These are phyloP conservation scores for Bambusicola thoracicus DNA, from an alignment of 2,113 vertebrate genomes.

Conservation along the genomic window DNA sequence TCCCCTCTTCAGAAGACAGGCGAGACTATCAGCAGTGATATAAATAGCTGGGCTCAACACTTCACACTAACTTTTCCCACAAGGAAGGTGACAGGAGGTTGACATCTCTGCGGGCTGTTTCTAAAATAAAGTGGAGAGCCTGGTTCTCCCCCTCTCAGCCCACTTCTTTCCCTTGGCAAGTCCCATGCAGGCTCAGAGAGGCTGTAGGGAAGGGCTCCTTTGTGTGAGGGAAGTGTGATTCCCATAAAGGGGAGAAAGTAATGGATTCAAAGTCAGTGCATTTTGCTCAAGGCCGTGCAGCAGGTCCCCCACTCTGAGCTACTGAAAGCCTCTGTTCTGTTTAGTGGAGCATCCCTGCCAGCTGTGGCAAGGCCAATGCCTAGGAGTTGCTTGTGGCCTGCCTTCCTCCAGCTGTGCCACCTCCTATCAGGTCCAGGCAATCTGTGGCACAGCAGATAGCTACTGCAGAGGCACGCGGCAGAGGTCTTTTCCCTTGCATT, in stretches of 20 bases:
- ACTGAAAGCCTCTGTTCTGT: not conserved
- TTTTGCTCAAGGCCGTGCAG: not conserved
- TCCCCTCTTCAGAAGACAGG: not conserved
- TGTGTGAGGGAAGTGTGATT: not conserved
- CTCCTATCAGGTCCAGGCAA: not conserved
- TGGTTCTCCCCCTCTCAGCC: slow-evolving; percentile 5
- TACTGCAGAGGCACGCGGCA: not conserved
- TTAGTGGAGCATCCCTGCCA: not conserved
- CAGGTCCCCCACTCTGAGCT: not conserved
- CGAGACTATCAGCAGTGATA: slow-evolving; percentile 38
- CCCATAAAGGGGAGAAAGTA: not conserved
- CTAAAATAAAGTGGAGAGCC: slow-evolving; percentile 58
- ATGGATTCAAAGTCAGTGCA: rapidly evolving
- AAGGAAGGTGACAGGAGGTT: slow-evolving; percentile 67
- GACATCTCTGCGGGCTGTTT: slow-evolving; percentile 29
- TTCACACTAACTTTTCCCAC: slow-evolving; percentile 63
- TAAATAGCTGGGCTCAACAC: slow-evolving; percentile 69
- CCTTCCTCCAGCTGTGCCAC: not conserved
- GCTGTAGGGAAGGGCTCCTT: not conserved
- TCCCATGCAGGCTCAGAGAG: not conserved
- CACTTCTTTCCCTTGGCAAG: slow-evolving; percentile 18
- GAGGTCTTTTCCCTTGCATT: not conserved
- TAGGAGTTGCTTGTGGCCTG: not conserved
- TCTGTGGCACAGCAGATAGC: rapidly evolving
- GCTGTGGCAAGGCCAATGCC: not conserved